Conservation (phyloP, 2,888 invertebrate species). For the Lasioglossum pauxillum region DNA sequence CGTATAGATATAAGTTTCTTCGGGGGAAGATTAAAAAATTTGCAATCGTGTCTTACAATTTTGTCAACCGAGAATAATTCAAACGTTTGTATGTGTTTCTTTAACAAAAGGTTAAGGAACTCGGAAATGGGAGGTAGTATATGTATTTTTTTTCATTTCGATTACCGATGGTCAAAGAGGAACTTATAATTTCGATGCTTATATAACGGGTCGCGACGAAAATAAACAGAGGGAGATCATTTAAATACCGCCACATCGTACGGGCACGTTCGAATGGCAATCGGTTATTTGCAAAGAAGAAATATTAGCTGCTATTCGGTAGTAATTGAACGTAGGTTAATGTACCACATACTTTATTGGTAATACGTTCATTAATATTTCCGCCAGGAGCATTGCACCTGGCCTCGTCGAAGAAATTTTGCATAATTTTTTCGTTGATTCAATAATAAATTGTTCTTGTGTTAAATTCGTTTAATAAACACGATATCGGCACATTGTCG, state of each 20-base stretch:
- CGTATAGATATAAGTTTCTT: no score
- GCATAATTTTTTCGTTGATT: neutral
- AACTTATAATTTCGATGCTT: slow-evolving; percentile 45
- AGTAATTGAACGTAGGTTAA: slow-evolving; percentile 65
- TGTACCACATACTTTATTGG: slow-evolving; percentile 62
- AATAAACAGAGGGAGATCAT: slow-evolving; percentile 56
- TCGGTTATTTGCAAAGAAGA: slow-evolving; percentile 68
- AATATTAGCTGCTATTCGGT: slow-evolving; percentile 65
- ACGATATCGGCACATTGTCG: neutral
- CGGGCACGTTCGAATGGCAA: slow-evolving; percentile 46
- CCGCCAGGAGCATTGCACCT: slow-evolving; percentile 41
- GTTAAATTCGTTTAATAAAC: slow-evolving; percentile 3
- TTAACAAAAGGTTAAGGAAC: neutral
- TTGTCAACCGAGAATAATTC: neutral
- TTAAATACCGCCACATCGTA: slow-evolving; percentile 40
- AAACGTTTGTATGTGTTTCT: neutral
- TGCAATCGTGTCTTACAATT: neutral
- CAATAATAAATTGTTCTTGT: neutral
- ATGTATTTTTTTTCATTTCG: neutral
- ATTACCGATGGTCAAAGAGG: neutral
- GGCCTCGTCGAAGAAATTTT: slow-evolving; percentile 15
- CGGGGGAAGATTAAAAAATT: neutral
- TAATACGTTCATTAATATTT: slow-evolving; percentile 67
- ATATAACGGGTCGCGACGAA: slow-evolving; percentile 25
- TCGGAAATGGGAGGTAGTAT: neutral